phyloP scores from a whole-genome alignment of 2,797 vertebrate genomes.

The Heliangelus exortis region DNA sequence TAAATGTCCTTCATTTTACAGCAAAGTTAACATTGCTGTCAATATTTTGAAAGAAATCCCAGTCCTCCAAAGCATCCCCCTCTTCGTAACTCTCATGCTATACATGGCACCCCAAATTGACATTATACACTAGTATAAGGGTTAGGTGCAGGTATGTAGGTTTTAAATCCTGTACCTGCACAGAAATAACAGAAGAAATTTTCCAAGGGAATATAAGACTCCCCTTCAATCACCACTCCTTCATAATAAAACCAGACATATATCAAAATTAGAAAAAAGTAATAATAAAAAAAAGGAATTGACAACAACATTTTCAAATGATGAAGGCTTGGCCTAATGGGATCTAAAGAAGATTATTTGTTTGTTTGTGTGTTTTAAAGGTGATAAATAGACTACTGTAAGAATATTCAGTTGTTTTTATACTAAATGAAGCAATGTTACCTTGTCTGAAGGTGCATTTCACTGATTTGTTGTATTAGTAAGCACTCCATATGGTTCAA shows the following conservation, averaged over 20 bases:
- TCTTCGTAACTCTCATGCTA: neutral
- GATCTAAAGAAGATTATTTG: neutral
- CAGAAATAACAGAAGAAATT: neutral
- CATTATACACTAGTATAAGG: fast-evolving
- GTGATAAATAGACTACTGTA: neutral
- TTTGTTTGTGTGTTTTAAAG: neutral
- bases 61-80: too few species aligned
- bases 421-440: neutral
- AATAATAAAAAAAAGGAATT: neutral
- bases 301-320: neutral
- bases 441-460: neutral
- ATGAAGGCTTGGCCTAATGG: neutral
- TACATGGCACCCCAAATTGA: neutral
- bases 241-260: neutral
- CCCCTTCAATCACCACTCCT: neutral
- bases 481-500: neutral
- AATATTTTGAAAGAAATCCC: neutral
- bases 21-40: neutral
- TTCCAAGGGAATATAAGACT: neutral
- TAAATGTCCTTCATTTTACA: neutral
- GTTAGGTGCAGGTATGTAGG: neutral
- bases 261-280: fast-evolving
- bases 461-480: neutral
- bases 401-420: neutral
- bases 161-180: neutral